Evolutionary conservation across 1,140 invertebrate species (phyloP), one percentile per base, ranked within the genome.

Genomic region (Pantala flavescens): DNA sequence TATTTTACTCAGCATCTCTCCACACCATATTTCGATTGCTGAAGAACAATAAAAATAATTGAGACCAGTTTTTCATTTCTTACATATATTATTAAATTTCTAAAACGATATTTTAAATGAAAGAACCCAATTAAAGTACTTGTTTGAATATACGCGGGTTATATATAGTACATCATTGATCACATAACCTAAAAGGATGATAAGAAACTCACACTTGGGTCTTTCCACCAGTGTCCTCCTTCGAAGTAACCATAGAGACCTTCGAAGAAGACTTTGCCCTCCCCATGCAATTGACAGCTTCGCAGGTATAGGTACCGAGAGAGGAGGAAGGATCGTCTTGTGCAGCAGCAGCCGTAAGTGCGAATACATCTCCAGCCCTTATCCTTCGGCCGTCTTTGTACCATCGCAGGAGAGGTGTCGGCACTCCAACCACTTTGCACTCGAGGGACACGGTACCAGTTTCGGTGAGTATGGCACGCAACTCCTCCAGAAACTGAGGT

Each of bases 211-310:
- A 63, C 49, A 63, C 49, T 63, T 63, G 49, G 16, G 49, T 63
- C 16, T 16, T 21, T 14, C 49, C 49, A 19, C 49, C 49, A 3
- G 49, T 12, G n/a, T 63, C 49, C 49, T 49, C 86, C 86, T 76
- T 86, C 87, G 9, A 89, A 89, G 49, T 63, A 70, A 90, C 86
- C 19, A 94, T 89, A 78, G 93, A 91, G 21, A 93, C 90, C 81
- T 88, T 90, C 11, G 92, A 94, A n/a, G 89, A 91, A 43, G 92
- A 94, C 78, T 89, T 89, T 0, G 90, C 87, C 73, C 87, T 87
- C 36, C 93, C 93, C 90, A 95, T 92, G 80, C 92, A 94, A 80
- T 94, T 94, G n/a, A 89, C 84, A 0, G 93, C 93, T 80, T 93
- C 90, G 77, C 93, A 95, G 0, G 90, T 91, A 80, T 95, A 95